Conservation (phyloP, 2,113 vertebrate species). For the Mustela lutreola region DNA sequence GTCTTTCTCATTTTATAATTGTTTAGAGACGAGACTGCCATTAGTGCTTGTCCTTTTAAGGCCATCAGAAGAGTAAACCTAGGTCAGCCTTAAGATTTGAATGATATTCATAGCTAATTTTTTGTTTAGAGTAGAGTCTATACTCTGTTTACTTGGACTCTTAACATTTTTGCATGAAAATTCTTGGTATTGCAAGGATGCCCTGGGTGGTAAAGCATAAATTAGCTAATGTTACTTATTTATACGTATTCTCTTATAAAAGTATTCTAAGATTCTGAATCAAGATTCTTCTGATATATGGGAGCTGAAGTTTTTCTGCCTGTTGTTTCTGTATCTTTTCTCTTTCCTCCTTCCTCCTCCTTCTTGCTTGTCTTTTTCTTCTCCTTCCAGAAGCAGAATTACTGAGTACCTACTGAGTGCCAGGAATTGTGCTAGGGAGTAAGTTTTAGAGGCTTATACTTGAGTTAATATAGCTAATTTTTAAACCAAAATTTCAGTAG, state of each 20-base stretch:
- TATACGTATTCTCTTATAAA: background rate
- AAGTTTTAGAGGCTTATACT: background rate
- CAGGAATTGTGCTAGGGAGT: background rate
- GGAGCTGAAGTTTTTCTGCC: background rate
- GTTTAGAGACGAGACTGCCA: conserved; percentile 40
- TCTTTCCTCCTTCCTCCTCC: background rate
- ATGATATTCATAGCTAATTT: background rate
- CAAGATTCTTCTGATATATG: background rate
- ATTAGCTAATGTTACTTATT: conserved; percentile 9
- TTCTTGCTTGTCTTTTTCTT: background rate
- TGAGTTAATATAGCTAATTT: background rate
- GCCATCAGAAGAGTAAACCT: conserved; percentile 21
- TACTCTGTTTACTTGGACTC: background rate
- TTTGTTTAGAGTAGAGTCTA: conserved; percentile 7
- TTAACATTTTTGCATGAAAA: background rate
- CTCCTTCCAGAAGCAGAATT: background rate
- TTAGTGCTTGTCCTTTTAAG: conserved; percentile 40
- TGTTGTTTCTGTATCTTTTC: background rate
- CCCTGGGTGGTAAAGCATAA: background rate
- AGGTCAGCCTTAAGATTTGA: conserved; percentile 50
- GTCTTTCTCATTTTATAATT: conserved; percentile 35
- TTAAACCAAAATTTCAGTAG: background rate
- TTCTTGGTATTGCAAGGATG: conserved; percentile 23
- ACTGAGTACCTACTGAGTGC: background rate
- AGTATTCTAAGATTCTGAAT: background rate